phyloP scores from a whole-genome alignment of 2,113 vertebrate genomes.

The Pelecanoides urinatrix region DNA sequence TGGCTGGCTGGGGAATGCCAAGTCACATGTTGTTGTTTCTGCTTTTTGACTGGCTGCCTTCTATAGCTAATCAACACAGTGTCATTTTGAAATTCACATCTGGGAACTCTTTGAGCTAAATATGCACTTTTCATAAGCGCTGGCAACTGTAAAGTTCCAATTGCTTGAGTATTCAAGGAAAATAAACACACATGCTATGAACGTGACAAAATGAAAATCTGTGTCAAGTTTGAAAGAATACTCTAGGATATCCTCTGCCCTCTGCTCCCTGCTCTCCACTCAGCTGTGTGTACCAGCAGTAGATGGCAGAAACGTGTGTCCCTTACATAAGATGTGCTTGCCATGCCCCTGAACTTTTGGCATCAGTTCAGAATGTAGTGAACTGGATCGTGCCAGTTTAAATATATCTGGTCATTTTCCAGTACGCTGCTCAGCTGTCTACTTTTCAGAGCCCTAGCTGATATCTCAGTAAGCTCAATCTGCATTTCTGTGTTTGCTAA shows the following conservation, averaged over 20 bases:
- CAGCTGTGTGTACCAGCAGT: neutral
- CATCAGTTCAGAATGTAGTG: slow-evolving; percentile 24
- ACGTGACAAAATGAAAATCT: slow-evolving; percentile 45
- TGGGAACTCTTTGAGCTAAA: slow-evolving; percentile 65
- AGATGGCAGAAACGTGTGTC: neutral
- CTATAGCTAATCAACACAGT: slow-evolving; percentile 60
- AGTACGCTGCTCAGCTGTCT: slow-evolving; percentile 52
- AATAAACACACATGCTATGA: slow-evolving; percentile 49
- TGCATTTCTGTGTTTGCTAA: slow-evolving; percentile 23
- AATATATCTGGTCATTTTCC: slow-evolving; percentile 60
- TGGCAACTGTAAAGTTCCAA: slow-evolving; percentile 54
- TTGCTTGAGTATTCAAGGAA: slow-evolving; percentile 57
- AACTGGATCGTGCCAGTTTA: slow-evolving; percentile 37
- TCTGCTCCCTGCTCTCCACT: neutral
- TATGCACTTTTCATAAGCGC: slow-evolving; percentile 61
- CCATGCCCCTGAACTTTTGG: slow-evolving; percentile 43
- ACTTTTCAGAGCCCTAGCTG: slow-evolving; percentile 47
- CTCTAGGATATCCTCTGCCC: slow-evolving; percentile 34
- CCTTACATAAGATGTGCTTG: slow-evolving; percentile 11
- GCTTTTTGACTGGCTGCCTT: slow-evolving; percentile 48
- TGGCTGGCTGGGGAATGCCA: slow-evolving; percentile 29
- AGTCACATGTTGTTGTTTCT: slow-evolving; percentile 39
- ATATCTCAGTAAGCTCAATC: slow-evolving; percentile 22
- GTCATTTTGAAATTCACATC: slow-evolving; percentile 62
- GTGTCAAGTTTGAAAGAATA: slow-evolving; percentile 29